Evolutionary conservation across 2,113 vertebrate species (phyloP), one percentile per base, ranked within the genome.

Genomic region (Xenopus borealis): DNA sequence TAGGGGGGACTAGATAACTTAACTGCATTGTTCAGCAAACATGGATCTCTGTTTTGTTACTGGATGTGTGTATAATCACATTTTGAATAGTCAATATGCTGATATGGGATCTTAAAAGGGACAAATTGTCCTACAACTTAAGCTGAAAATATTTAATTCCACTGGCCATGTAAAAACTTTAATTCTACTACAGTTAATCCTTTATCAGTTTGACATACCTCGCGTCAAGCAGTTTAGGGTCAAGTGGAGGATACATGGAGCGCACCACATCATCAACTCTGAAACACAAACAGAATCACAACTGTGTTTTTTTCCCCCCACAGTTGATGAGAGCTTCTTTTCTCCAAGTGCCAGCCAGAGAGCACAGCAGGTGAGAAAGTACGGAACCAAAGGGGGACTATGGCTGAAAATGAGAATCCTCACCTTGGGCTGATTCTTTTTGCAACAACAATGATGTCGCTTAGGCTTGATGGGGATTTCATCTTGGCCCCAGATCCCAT

Each of bases 371-470:
- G 3, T 12, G 61, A 19, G 12, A 23, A 19, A 7, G 4, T 3
- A 3, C 2, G 62, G 12, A 1, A 18, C 3, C 10, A 2, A 10
- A n/a, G 7, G 7, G 5, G 7, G 20, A 17, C 62, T 17, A 65
- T 13, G 27, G n/a, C 3, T 16, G 23, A 44, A 6, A 16, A 30
- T 16, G 12, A 50, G 14, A 50, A 12, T 50, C 47, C 83, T 87
- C 86, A 98, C 97, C 97, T 94, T 27, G 97, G 97, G 86, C 95
- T 95, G 86, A 98, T 98, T 79, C 95, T 89, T 85, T 98, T 98
- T 81, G 96, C 97, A 77, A 98, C 96, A 8, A 93, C 92, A 5
- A 98, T 96, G 79, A 98, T 96, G 86, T 98, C 97, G 40, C 90
- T 94, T 65, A 98, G 91, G 79, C 95, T 96, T 72, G 95, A 87